Evolutionary conservation across 2,113 vertebrate genomes (phyloP), one percentile per base, ranked within the genome.

Genomic region (Typhlomys cinereus): DNA sequence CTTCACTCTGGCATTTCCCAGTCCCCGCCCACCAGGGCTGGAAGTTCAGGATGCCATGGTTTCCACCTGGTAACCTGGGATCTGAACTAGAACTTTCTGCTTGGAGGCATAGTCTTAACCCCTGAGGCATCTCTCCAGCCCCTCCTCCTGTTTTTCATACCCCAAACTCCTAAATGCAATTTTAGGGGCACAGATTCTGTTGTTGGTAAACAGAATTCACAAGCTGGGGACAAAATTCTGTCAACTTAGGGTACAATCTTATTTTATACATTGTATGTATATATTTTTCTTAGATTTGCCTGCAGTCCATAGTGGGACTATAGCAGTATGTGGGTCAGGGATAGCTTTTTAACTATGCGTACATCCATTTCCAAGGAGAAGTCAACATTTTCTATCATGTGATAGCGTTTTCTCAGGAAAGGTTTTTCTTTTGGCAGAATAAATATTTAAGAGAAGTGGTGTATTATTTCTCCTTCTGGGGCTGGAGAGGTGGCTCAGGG

Each of bases 371-470:
- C n/a, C 36, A 7, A 78, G 57, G n/a, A n/a, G 59, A 82, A 64
- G 21, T 31, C 44, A 17, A 50, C 9, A 27, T 36, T 66, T 39
- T 79, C 31, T 52, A 17, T 67, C 52, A 48, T 36, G 39, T 0
- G 27, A 76, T 54, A 48, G 82, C 91, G 21, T 96, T 48, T n/a
- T 90, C 90, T 91, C 75, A 82, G 62, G 85, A 83, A 90, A 88
- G 46, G 3, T 41, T 88, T 96, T 64, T 25, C 20, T 50, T 74
- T 94, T 50, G 66, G 89, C 20, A 59, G 84, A 71, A 15, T 84
- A 46, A 61, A 57, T 44, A 52, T 87, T n/a, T n/a, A n/a, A n/a
- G n/a, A n/a, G n/a, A n/a, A n/a, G n/a, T n/a, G n/a, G n/a, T n/a
- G n/a, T n/a, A n/a, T n/a, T n/a, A n/a, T n/a, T n/a, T n/a, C n/a